Evolutionary conservation across 2,888 invertebrate genomes (phyloP), one percentile per base, ranked within the genome.

Genomic region (Shargacucullia verbasci): DNA sequence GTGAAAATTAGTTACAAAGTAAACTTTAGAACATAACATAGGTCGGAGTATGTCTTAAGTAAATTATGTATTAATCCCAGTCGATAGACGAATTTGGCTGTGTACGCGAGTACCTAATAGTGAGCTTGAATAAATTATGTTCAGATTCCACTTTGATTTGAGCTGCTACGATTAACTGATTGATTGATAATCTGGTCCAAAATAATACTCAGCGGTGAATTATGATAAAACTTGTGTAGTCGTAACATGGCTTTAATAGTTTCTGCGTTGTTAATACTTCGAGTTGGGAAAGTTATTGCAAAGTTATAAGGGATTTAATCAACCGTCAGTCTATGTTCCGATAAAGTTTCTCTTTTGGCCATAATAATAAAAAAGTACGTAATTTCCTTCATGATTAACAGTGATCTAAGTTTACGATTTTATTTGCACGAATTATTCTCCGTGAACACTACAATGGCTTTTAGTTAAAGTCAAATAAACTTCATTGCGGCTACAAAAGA

Each of bases 1-100:
- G 78, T 67, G 77, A 75, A 71, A 76, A 74, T 79, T 78, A 74
- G 73, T 76, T 78, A 33, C 59, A 58, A 71, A 76, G 67, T 71
- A 76, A 77, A 75, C 78, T 79, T 76, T 45, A 65, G 59, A 13
- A 60, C 20, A 4, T 20, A 20, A 65, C 61, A 64, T 63, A 14
- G 56, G 62, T 59, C 41, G 67, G 54, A 61, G 64, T 66, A 56
- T 63, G 59, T 70, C 61, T 68, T 52, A 66, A 66, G 56, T 66
- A 69, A 80, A 73, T 77, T 70, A 77, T 69, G 60, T 69, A 69
- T 66, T 76, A 70, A 70, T 72, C 67, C 45, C 52, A 70, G 62
- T 58, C 59, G 44, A 71, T 64, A 50, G 64, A 62, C 62, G 65
- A 66, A 64, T 73, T 59, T 35, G 48, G 44, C 29, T 55, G 11